Conservation (phyloP, 2,888 invertebrate species). For the Erebia epiphron region DNA sequence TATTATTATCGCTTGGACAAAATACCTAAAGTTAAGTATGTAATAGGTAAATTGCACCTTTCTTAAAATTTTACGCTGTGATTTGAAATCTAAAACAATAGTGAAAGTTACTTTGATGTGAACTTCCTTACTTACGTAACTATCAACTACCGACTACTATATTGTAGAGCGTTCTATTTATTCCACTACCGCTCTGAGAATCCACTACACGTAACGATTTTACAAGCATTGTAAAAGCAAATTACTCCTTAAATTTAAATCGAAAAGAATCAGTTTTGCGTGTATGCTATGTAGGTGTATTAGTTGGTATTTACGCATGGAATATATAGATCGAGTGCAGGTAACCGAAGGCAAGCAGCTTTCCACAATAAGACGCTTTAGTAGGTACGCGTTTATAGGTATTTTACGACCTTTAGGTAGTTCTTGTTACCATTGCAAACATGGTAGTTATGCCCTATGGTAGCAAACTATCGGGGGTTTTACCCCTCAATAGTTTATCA, state of each 20-base stretch:
- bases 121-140: conserved; percentile 30
- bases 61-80: conserved; percentile 2
- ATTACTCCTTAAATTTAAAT: conserved; percentile 8
- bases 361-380: conserved; percentile 58
- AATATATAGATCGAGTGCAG: conserved; percentile 49
- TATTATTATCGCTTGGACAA: too few species aligned
- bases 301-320: conserved; percentile 49
- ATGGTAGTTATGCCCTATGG: not conserved
- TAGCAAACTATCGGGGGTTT: too few species aligned
- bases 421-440: conserved; percentile 27
- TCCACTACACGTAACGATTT: conserved; percentile 21
- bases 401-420: conserved; percentile 46
- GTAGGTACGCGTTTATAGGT: conserved; percentile 42
- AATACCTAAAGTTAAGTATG: not conserved
- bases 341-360: conserved; percentile 73
- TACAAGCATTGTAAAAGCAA: conserved; percentile 6
- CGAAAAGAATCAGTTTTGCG: conserved; percentile 19
- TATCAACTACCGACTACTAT: conserved; percentile 13
- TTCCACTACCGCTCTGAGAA: conserved; percentile 26
- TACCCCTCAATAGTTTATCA: too few species aligned
- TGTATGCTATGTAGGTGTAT: conserved; percentile 21
- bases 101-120: conserved; percentile 27
- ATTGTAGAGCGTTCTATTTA: conserved; percentile 25
- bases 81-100: conserved; percentile 21
- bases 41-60: conserved; percentile 16